Percentiles rank a stretch among this genome's conserved stretches.
phyloP scores from a whole-genome alignment of 35 echinoderm and acorn worm genomes.

The Amphiura filiformis region DNA sequence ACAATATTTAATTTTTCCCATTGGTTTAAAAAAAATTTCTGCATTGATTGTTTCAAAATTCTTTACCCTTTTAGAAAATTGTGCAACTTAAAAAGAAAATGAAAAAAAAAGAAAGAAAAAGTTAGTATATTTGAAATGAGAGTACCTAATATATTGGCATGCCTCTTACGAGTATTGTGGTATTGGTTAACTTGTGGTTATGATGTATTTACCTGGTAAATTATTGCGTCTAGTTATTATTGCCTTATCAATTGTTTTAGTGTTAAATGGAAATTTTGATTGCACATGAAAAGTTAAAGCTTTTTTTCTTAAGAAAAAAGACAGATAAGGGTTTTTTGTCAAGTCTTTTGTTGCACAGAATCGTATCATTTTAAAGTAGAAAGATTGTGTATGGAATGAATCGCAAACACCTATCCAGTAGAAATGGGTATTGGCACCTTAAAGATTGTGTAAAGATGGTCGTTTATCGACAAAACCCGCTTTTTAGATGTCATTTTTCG shows the following conservation, averaged over 20 bases:
- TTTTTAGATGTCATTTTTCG: neutral
- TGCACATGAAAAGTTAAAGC: neutral
- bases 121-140: no score
- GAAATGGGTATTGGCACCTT: neutral
- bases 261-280: neutral
- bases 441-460: neutral
- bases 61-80: no score
- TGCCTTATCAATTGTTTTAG: neutral
- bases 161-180: no score
- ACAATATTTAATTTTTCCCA: no score
- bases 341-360: constrained; percentile 6
- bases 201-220: no score
- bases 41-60: no score
- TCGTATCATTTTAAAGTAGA: neutral
- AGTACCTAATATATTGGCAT: no score
- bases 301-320: neutral
- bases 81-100: no score
- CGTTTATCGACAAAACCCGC: neutral
- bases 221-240: neutral
- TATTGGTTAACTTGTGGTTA: no score
- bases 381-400: neutral
- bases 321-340: neutral
- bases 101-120: no score
- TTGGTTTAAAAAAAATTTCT: no score
- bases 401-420: neutral